phyloP scores from a whole-genome alignment of 2,888 invertebrate species.

The Gordius sp. region DNA sequence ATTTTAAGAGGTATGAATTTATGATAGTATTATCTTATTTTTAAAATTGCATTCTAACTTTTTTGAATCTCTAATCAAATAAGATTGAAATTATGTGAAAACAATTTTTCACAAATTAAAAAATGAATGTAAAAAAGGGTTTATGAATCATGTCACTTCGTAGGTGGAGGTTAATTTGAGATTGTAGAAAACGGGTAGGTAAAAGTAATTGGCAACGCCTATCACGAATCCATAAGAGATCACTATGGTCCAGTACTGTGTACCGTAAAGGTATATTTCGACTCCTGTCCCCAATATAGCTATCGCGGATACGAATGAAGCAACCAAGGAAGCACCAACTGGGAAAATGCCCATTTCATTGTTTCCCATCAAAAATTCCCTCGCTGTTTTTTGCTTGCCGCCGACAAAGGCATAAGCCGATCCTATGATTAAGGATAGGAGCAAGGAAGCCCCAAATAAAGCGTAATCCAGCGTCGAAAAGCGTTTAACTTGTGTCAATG shows the following conservation, averaged over 20 bases:
- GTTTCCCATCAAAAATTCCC: slow-evolving; percentile 52
- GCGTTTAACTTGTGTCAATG: too few relatives aligned
- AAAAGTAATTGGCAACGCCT: slow-evolving; percentile 15
- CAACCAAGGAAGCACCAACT: slow-evolving; percentile 7
- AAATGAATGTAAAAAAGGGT: too few relatives aligned
- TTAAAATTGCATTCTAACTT: too few relatives aligned
- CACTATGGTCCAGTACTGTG: slow-evolving; percentile 21
- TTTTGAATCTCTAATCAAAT: too few relatives aligned
- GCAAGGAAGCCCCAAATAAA: slow-evolving; percentile 43
- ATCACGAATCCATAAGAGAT: slow-evolving; percentile 25
- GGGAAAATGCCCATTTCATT: slow-evolving; percentile 19
- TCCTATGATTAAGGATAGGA: slow-evolving; percentile 48
- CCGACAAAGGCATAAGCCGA: slow-evolving; percentile 58
- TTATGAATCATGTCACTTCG: slow-evolving; percentile 15
- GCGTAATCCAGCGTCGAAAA: slow-evolving; percentile 39
- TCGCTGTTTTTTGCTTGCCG: slow-evolving; percentile 51
- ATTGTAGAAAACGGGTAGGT: slow-evolving; percentile 18
- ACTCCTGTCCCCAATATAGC: slow-evolving; percentile 24
- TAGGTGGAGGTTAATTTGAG: slow-evolving; percentile 18
- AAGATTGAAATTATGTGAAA: too few relatives aligned
- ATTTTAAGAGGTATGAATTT: too few relatives aligned
- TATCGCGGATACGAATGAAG: slow-evolving; percentile 22
- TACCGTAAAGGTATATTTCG: slow-evolving; percentile 27
- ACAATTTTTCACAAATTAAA: too few relatives aligned
- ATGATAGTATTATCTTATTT: too few relatives aligned